Evolutionary conservation across 2,113 vertebrate genomes (phyloP).

Genomic region (Pelobates fuscus): DNA sequence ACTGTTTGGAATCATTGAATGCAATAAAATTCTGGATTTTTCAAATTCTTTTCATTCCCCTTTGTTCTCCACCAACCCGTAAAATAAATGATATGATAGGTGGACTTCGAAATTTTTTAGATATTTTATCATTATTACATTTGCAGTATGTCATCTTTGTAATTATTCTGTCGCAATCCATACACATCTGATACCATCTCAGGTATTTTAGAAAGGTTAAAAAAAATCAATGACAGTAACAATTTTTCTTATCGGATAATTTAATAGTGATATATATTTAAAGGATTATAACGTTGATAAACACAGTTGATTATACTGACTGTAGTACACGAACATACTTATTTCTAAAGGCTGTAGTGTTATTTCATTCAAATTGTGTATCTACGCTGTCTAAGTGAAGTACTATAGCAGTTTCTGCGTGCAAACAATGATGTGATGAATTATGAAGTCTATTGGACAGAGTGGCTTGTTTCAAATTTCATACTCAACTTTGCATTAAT

Average conservation of each 20-base stretch:
- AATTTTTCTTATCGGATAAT: neutral
- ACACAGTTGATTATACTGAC: too few species aligned
- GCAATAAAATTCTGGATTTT: slow-evolving; percentile 9
- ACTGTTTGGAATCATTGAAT: slow-evolving; percentile 10
- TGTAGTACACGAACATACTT: too few species aligned
- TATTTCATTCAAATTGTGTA: too few species aligned
- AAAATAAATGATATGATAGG: slow-evolving; percentile 1
- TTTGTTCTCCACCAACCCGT: slow-evolving; percentile 12
- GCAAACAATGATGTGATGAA: too few species aligned
- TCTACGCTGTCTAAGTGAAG: too few species aligned
- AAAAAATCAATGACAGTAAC: neutral
- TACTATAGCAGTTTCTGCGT: too few species aligned
- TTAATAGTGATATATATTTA: neutral
- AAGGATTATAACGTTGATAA: too few species aligned
- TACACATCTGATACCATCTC: neutral
- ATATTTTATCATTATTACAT: neutral
- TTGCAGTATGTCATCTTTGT: neutral
- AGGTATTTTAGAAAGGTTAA: neutral
- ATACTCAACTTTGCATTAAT: too few species aligned
- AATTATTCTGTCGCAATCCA: neutral
- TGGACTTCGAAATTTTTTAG: neutral
- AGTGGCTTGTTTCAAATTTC: too few species aligned
- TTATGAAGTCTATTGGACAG: too few species aligned
- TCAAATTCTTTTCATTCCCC: neutral
- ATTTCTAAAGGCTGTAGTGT: too few species aligned